Evolutionary conservation across 37 sponge, comb jelly and placozoan genomes (phyloP).

Genomic region (Bolinopsis microptera): DNA sequence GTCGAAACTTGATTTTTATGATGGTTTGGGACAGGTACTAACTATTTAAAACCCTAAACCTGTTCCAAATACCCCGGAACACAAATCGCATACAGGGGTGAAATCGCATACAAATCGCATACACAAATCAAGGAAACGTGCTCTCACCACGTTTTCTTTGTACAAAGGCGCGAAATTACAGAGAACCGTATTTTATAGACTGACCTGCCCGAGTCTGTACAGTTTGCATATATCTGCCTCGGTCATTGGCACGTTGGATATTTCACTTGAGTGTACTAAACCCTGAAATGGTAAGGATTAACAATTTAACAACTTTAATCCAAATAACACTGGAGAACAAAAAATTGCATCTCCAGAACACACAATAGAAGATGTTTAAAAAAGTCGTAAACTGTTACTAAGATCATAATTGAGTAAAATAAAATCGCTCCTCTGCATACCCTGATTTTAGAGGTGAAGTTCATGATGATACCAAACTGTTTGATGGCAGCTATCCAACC

Average conservation of each 20-base stretch:
- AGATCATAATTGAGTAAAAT: background rate
- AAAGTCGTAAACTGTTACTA: background rate
- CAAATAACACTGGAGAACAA: background rate
- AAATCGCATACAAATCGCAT: too few relatives aligned
- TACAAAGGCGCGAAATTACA: background rate
- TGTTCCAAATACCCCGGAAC: too few relatives aligned
- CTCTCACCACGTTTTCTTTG: too few relatives aligned
- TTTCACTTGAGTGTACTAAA: constrained; percentile 19
- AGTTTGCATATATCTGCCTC: background rate
- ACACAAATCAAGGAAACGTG: too few relatives aligned
- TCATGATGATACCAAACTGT: constrained; percentile 51
- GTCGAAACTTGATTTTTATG: too few relatives aligned
- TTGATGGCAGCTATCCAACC: constrained; percentile 54
- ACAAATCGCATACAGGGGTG: too few relatives aligned
- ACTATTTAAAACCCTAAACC: too few relatives aligned
- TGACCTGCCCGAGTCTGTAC: constrained; percentile 50
- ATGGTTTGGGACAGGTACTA: too few relatives aligned
- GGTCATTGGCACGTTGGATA: constrained; percentile 35
- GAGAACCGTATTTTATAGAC: background rate
- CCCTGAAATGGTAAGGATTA: too few relatives aligned
- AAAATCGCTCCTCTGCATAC: background rate
- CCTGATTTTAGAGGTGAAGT: constrained; percentile 20
- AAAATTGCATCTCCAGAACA: background rate
- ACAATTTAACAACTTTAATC: too few relatives aligned
- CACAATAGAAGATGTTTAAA: too few relatives aligned